Evolutionary conservation across 2,797 vertebrate species (phyloP), one percentile per base, ranked within the genome.

Genomic region (Tympanoctomys barrerae): DNA sequence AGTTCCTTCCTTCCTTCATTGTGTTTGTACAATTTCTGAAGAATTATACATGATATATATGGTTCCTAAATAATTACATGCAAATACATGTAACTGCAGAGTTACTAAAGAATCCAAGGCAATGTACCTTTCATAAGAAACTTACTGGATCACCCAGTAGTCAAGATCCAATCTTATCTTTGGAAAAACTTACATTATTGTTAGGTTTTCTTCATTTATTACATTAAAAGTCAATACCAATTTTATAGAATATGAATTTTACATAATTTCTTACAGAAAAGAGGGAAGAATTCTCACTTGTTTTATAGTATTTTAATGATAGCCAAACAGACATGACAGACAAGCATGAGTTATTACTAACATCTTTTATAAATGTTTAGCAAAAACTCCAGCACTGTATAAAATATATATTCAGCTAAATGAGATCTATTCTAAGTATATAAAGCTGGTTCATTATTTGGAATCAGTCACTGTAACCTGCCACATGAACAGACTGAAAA

Each of bases 91-190:
- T 24, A 70, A 62, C 49, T 26, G 79, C 11, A 90, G 36, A 46
- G 28, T 64, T 54, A 12, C 62, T 87, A 83, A 84, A 84, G 52
- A 95, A 84, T 46, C 54, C 24, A 81, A 96, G 61, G 66, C n/a
- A 77, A 87, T 13, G 62, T 77, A 87, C 1, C 52, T 39, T 77
- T 82, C 18, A 54, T 49, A 96, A 77, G 26, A 39, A 90, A 90
- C 54, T 92, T 66, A 82, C n/a, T 71, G 64, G 49, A 85, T 26
- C 11, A 86, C 12, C 24, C 90, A 52, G 52, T 19, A 93, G 39
- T 78, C 75, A 94, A 71, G 28, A 71, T 66, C 59, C 36, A 42
- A 86, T 79, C 61, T 78, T 61, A 71, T 36, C 33, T 87, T 61
- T 84, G 59, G 2, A 77, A 92, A 92, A 90, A 90, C 85, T 93